Base-by-base conservation (phyloP, 2,888 invertebrate genomes). In the Clanis bilineata region DNA sequence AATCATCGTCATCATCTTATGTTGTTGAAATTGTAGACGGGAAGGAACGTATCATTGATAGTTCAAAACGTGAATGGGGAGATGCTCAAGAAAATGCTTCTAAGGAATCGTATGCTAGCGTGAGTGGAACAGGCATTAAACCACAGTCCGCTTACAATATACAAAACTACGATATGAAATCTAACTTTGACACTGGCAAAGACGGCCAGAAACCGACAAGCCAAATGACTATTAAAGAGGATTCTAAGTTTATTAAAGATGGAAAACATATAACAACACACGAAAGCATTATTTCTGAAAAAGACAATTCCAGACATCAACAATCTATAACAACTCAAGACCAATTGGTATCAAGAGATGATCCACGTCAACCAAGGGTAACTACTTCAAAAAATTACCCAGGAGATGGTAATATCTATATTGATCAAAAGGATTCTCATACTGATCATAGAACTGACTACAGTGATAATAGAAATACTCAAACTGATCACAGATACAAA, bases 21-120 rank as follows among this genome's bases (percentile, higher is more conserved):
- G 93, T 94, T 32, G 93, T 95, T 54, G 95, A 95, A 84, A 93
- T 94, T 65, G 93, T 94, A 22, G 94, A 94, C 72, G 94, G 94
- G 1, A 94, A 94, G 76, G 94, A 94, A 82, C 85, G 93, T 41
- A 90, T 94, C 44, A 83, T 94, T 45, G 94, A 94, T 64, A 91
- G 91, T 68, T 93, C 94, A 58, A 93, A 92, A 56, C 93, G 93
- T 69, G 94, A 94, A 79, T 92, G 93, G 82, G 93, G 93, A 54
- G 91, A 92, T 72, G 89, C 86, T 47, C 72, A 93, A 74, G 88
- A 91, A 65, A 79, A 90, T 60, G 82, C 85, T 38, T 76, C 85
- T 57, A 93, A 93, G 64, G 94, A 94, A 82, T 88, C 87, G 44
- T 90, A 92, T 72, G 88, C 92, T 25, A 93, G 91, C 63, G 85